Percentiles rank a stretch among this genome's conserved stretches.
Evolutionary conservation across 2,113 vertebrate species (phyloP).

Genomic region (Myotis brandtii): DNA sequence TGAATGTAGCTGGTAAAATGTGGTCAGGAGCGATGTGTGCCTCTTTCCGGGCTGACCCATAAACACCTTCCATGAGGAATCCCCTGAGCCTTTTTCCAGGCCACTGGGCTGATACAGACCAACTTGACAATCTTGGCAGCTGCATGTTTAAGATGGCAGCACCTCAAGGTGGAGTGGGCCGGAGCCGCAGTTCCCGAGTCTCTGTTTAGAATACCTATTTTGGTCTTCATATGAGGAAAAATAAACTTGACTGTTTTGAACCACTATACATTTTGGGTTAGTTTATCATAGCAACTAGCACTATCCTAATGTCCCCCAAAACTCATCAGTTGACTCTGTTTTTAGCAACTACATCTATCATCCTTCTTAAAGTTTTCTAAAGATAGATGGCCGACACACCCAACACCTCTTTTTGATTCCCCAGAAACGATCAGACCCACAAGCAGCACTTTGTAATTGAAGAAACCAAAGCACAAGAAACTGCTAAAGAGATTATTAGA

Average conservation of each 20-base stretch:
- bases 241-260: constrained; percentile 7
- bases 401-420: background rate
- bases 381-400: background rate
- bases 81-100: background rate
- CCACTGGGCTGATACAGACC: background rate
- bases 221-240: background rate
- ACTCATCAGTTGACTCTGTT: constrained; percentile 10
- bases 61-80: background rate
- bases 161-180: background rate
- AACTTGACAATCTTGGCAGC: background rate
- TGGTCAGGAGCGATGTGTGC: background rate
- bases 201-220: background rate
- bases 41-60: background rate
- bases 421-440: background rate
- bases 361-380: constrained; percentile 38
- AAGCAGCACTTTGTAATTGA: background rate
- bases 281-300: background rate
- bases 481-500: background rate
- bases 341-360: background rate
- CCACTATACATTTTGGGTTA: background rate
- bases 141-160: background rate
- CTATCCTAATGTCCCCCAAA: background rate
- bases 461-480: constrained; percentile 21
- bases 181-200: background rate
- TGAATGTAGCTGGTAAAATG: constrained; percentile 32